phyloP scores from a whole-genome alignment of 2,113 vertebrate species.

The Poeciliopsis turrubarensis region DNA sequence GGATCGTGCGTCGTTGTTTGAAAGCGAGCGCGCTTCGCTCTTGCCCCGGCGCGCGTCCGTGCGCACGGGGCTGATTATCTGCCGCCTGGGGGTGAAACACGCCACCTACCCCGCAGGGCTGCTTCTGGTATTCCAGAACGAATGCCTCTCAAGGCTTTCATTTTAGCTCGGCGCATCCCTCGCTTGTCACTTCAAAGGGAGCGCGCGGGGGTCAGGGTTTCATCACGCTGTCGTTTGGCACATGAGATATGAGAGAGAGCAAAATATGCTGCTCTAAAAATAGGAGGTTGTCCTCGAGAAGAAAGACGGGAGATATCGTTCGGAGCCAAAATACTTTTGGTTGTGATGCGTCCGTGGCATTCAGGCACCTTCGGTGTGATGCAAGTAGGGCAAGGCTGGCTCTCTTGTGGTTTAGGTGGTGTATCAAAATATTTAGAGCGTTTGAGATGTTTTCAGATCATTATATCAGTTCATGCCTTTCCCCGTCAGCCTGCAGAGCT shows the following conservation, averaged over 20 bases:
- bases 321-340: constrained; percentile 61
- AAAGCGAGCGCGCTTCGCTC: constrained; percentile 1
- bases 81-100: constrained; percentile 34
- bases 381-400: neutral
- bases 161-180: constrained; percentile 63
- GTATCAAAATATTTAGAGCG: neutral
- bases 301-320: constrained; percentile 44
- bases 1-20: neutral
- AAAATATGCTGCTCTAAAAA: constrained; percentile 71
- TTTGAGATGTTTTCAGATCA: neutral
- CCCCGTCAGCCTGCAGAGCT: constrained; percentile 20
- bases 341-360: constrained; percentile 61
- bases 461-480: constrained; percentile 17
- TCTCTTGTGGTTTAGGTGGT: neutral
- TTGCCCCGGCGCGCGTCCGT: constrained; percentile 14
- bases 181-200: constrained; percentile 76
- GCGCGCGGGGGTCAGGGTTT: constrained; percentile 54
- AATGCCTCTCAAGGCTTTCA: constrained; percentile 59
- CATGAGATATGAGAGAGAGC: constrained; percentile 13
- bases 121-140: constrained; percentile 56
- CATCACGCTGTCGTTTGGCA: constrained; percentile 58
- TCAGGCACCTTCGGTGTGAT: constrained; percentile 29
- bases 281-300: constrained; percentile 64
- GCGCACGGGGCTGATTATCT: constrained; percentile 26
- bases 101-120: constrained; percentile 18